Conservation (phyloP, 2,113 vertebrate species). For the Drymodes brunneopygia region DNA sequence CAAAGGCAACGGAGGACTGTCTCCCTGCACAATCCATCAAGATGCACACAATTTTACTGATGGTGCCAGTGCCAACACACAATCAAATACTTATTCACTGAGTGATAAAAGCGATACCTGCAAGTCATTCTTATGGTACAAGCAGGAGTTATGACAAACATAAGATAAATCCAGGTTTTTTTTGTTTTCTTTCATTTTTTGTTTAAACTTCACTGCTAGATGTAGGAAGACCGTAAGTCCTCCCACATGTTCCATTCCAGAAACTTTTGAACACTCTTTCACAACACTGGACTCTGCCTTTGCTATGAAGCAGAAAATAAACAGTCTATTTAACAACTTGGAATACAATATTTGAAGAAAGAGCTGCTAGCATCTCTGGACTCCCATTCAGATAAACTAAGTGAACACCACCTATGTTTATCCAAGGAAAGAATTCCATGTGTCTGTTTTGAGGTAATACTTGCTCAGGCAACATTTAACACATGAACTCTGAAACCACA, state of each 20-base stretch:
- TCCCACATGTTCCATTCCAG: neutral
- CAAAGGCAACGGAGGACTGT: neutral
- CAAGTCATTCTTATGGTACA: neutral
- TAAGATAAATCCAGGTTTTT: neutral
- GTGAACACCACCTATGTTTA: neutral
- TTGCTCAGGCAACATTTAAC: neutral
- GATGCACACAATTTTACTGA: neutral
- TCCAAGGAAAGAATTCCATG: neutral
- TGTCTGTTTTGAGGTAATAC: neutral
- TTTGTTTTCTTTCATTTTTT: neutral
- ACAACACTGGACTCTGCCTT: neutral
- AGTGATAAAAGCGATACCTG: neutral
- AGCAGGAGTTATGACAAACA: neutral
- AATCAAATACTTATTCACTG: neutral
- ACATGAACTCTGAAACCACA: neutral
- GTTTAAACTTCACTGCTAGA: neutral
- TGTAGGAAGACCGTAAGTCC: neutral
- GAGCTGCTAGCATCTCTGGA: neutral
- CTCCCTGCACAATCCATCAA: neutral
- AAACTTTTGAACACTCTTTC: neutral
- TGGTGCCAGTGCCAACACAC: neutral
- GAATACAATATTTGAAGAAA: neutral
- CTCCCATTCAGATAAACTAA: neutral
- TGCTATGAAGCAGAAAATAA: neutral
- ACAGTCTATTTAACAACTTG: neutral